Percentiles rank a stretch among this genome's conserved stretches.
These are phyloP conservation scores for Pristionchus entomophagus DNA, from an alignment of 2,888 invertebrate genomes.

Conservation along the genomic window DNA sequence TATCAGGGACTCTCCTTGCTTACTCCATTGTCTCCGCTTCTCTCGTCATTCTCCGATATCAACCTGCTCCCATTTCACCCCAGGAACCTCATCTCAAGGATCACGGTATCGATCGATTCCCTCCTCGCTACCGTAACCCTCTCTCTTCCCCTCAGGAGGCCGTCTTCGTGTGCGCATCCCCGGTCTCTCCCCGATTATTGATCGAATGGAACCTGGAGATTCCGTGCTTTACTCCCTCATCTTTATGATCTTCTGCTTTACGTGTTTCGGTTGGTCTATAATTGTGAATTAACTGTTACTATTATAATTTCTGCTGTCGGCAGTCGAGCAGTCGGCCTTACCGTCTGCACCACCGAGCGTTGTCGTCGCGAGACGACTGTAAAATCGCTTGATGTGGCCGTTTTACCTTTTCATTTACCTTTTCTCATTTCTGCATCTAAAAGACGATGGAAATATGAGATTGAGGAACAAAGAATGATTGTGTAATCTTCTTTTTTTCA, in stretches of 20 bases:
- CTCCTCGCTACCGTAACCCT: not conserved
- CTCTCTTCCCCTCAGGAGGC: conserved; percentile 42
- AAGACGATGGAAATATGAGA: too few relatives aligned
- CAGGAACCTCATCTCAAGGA: conserved; percentile 58
- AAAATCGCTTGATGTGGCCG: too few relatives aligned
- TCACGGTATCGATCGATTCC: conserved; percentile 50
- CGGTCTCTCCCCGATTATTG: not conserved
- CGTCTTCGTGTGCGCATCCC: conserved; percentile 46
- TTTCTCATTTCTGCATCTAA: too few relatives aligned
- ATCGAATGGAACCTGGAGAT: conserved; percentile 48
- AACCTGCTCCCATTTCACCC: conserved; percentile 56
- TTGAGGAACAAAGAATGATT: too few relatives aligned
- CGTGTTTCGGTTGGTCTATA: conserved; percentile 44
- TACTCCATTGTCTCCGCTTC: conserved; percentile 75
- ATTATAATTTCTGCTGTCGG: too few relatives aligned
- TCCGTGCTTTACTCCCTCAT: conserved; percentile 49
- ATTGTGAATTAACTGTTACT: too few relatives aligned
- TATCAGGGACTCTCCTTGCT: conserved; percentile 70
- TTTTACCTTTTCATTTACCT: too few relatives aligned
- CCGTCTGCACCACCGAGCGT: too few relatives aligned
- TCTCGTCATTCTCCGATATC: conserved; percentile 74
- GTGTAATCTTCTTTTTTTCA: too few relatives aligned
- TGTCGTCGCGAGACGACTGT: too few relatives aligned
- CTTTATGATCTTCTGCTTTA: conserved; percentile 49
- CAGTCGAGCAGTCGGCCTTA: too few relatives aligned